These are phyloP conservation scores for Garra rufa DNA, from an alignment of 2,113 vertebrate genomes.

Conservation along the genomic window DNA sequence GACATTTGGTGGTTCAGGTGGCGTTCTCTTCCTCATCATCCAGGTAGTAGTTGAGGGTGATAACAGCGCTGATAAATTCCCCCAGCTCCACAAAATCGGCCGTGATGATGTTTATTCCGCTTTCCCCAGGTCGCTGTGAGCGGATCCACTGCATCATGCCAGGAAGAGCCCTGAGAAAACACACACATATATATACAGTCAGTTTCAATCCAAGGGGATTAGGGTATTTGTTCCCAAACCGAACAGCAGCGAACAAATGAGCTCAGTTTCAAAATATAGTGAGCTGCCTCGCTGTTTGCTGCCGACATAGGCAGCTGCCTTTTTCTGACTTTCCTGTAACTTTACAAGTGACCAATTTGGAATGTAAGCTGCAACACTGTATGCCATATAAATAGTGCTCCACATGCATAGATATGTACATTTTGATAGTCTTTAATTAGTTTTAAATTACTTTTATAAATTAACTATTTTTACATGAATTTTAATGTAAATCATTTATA, in stretches of 20 bases:
- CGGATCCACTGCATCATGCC: conserved; percentile 98
- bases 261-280: conserved; percentile 5
- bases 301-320: not conserved
- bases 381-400: not conserved
- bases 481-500: no score
- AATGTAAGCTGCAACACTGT: not conserved
- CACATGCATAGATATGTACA: no score
- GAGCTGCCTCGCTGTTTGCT: not conserved
- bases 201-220: not conserved
- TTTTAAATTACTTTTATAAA: not conserved
- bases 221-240: not conserved
- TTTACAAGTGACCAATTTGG: not conserved
- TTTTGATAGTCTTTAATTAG: not conserved
- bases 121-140: conserved; percentile 92
- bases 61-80: conserved; percentile 96
- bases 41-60: conserved; percentile 94
- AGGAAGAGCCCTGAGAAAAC: conserved; percentile 86
- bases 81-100: conserved; percentile 98
- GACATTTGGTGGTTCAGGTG: conserved; percentile 81
- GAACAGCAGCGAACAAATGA: not conserved
- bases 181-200: conserved; percentile 27
- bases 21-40: conserved; percentile 88
- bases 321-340: no score
- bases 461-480: no score
- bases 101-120: conserved; percentile 95